Evolutionary conservation across 2,888 invertebrate genomes (phyloP).

Genomic region (Monochamus alternatus): DNA sequence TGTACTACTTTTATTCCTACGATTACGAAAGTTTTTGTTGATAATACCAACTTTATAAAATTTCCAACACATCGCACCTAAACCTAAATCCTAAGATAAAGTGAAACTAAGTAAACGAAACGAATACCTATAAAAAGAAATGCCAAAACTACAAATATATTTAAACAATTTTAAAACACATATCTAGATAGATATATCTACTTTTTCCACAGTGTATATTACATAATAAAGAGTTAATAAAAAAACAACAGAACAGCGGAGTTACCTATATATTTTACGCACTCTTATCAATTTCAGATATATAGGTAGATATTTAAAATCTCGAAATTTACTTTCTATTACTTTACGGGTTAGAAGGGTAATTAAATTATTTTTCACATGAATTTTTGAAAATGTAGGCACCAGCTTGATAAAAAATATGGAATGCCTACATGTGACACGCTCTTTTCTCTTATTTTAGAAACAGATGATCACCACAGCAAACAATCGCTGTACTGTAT

Average conservation of each 20-base stretch:
- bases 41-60: slow-evolving; percentile 25
- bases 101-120: too few species aligned
- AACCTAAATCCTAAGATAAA: too few species aligned
- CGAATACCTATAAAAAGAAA: too few species aligned
- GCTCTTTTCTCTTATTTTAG: background rate
- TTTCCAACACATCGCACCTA: background rate
- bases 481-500: background rate
- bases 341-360: background rate
- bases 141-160: too few species aligned
- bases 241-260: too few species aligned
- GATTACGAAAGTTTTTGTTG: background rate
- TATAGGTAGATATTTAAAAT: too few species aligned
- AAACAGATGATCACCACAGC: background rate
- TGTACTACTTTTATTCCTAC: background rate
- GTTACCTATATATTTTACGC: too few species aligned
- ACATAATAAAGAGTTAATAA: too few species aligned
- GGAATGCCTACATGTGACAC: background rate
- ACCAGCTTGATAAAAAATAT: background rate
- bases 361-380: background rate
- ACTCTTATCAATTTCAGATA: too few species aligned
- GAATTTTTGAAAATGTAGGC: background rate
- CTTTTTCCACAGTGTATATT: too few species aligned
- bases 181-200: too few species aligned
- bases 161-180: too few species aligned
- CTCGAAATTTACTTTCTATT: background rate